A percentile compares a stretch with the other conserved stretches of the same genome.
Conservation (phyloP, 2,888 invertebrate genomes). For the Malacosoma neustria region DNA sequence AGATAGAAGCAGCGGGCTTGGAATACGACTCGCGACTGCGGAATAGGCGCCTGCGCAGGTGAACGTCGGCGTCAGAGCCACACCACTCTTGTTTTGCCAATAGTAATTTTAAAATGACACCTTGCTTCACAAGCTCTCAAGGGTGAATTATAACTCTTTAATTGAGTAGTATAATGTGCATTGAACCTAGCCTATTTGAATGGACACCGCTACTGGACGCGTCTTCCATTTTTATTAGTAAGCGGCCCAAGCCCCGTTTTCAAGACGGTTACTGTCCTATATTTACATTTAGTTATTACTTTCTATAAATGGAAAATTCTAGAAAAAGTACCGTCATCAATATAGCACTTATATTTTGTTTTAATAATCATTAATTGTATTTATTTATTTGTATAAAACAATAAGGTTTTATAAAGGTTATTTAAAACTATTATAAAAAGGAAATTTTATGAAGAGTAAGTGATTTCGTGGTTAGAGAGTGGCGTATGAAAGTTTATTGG, state of each 20-base stretch:
- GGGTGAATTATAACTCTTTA: conserved; percentile 30
- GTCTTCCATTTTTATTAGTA: conserved; percentile 40
- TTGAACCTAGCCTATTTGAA: conserved; percentile 64
- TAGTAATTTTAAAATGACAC: conserved; percentile 33
- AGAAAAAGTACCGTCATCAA: no score
- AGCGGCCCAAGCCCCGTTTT: background rate
- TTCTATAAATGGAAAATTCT: background rate
- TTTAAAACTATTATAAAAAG: no score
- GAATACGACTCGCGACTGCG: conserved; percentile 52
- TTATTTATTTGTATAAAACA: no score
- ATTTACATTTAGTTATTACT: background rate
- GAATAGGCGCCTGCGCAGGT: conserved; percentile 54
- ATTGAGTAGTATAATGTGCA: conserved; percentile 54
- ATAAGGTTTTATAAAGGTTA: no score
- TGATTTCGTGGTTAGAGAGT: no score
- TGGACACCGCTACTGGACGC: conserved; percentile 24
- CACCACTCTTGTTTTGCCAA: conserved; percentile 61
- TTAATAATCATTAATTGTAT: no score
- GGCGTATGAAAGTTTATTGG: no score
- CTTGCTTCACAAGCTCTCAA: conserved; percentile 25
- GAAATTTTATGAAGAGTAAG: no score
- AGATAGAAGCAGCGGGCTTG: conserved; percentile 32
- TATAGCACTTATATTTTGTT: no score
- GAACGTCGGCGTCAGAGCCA: conserved; percentile 54
- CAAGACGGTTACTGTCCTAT: background rate